These are phyloP conservation scores for Saxicola maurus DNA, from an alignment of 2,797 vertebrate species.

Conservation along the genomic window DNA sequence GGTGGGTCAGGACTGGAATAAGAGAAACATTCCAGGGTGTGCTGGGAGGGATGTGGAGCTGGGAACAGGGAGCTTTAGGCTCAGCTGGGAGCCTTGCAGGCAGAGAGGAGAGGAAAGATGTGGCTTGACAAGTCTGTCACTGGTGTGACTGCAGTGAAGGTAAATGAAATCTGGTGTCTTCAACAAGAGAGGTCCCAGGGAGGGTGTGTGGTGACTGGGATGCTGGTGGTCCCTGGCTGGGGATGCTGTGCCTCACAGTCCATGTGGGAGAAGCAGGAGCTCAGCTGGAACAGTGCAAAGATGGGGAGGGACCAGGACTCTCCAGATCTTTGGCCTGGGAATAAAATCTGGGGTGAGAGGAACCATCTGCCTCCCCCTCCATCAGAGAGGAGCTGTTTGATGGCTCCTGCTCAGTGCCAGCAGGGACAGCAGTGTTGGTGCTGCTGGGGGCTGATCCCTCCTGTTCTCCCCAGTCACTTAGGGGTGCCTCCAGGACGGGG, in stretches of 20 bases:
- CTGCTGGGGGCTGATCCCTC: slow-evolving; percentile 37
- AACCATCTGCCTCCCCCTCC: not conserved
- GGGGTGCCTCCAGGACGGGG: slow-evolving; percentile 95
- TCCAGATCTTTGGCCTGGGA: not conserved
- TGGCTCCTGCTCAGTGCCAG: not conserved
- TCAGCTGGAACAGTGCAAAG: not conserved
- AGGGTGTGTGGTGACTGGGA: not conserved
- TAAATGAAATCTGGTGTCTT: not conserved
- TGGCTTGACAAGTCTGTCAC: not conserved
- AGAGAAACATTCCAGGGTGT: not conserved
- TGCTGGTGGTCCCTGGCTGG: not conserved
- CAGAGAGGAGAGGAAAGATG: not conserved
- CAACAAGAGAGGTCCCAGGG: not conserved
- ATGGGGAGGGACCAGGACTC: not conserved
- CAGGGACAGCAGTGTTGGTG: not conserved
- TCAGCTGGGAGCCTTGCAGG: not conserved
- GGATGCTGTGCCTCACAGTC: not conserved
- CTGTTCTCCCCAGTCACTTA: slow-evolving; percentile 80
- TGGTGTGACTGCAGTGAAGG: not conserved
- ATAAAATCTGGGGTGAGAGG: not conserved
- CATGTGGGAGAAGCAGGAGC: not conserved
- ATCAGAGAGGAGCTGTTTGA: not conserved
- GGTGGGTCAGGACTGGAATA: not conserved
- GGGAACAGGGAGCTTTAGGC: not conserved
- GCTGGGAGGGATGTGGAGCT: not conserved